Percentiles rank a stretch among this genome's conserved stretches.
Conservation (phyloP, 2,113 vertebrate species). For the Salvator merianae region DNA sequence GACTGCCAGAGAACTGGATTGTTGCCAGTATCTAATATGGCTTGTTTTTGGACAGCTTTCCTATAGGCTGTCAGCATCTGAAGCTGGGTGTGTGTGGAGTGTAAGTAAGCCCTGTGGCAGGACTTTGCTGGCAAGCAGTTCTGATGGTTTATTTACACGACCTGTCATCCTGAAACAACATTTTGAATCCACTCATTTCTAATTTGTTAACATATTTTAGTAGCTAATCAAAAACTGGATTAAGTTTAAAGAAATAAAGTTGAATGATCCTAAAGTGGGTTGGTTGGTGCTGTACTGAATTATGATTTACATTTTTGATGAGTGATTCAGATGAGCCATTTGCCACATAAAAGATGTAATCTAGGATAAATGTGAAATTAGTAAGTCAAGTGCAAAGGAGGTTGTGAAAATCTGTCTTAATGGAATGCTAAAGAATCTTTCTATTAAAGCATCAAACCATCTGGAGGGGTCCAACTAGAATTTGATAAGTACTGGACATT, state of each 20-base stretch:
- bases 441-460: no score
- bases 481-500: no score
- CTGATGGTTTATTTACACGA: constrained; percentile 16
- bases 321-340: constrained; percentile 16
- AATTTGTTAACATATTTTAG: constrained; percentile 21
- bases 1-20: background rate
- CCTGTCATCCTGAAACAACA: constrained; percentile 1
- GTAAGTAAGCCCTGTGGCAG: background rate
- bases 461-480: no score
- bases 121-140: background rate
- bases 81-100: background rate
- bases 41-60: background rate
- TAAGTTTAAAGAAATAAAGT: constrained; percentile 14
- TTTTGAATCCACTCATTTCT: constrained; percentile 6
- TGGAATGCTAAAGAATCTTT: background rate
- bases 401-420: background rate
- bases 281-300: background rate
- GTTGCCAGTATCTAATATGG: background rate
- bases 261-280: constrained; percentile 7
- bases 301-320: constrained; percentile 20
- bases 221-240: constrained; percentile 21
- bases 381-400: background rate
- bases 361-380: background rate
- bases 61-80: background rate
- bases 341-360: constrained; percentile 3